These are phyloP conservation scores for Camponotus fellah DNA, from an alignment of 2,888 invertebrate genomes.

Conservation along the genomic window DNA sequence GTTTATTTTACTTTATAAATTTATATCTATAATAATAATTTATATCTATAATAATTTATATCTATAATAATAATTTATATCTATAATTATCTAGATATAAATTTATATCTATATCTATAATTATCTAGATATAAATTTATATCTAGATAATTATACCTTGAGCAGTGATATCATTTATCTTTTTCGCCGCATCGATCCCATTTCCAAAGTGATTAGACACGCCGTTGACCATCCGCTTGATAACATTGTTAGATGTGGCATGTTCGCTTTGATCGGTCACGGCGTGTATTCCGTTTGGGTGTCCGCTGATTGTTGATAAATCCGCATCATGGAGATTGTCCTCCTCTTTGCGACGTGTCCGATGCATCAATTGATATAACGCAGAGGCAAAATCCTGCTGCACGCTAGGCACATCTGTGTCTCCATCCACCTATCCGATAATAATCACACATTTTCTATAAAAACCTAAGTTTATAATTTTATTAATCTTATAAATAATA, in stretches of 20 bases:
- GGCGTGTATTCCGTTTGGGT: slow-evolving; percentile 80
- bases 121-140: neutral
- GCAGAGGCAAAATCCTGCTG: slow-evolving; percentile 92
- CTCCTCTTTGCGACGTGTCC: slow-evolving; percentile 80
- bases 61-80: too few species aligned
- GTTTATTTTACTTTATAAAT: neutral
- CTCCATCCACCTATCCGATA: slow-evolving; percentile 92
- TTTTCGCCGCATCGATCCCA: slow-evolving; percentile 69
- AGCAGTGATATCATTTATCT: slow-evolving; percentile 61
- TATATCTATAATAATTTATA: too few species aligned
- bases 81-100: too few species aligned
- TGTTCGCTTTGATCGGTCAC: slow-evolving; percentile 66
- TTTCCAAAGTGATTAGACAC: slow-evolving; percentile 78
- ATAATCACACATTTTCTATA: neutral
- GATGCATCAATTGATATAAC: slow-evolving; percentile 90
- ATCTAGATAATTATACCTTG: slow-evolving; percentile 57
- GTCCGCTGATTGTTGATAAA: slow-evolving; percentile 58
- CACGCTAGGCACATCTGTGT: slow-evolving; percentile 93
- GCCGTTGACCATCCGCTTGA: slow-evolving; percentile 85
- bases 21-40: too few species aligned
- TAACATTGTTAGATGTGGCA: slow-evolving; percentile 82
- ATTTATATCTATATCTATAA: too few species aligned
- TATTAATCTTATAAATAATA: neutral
- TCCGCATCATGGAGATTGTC: slow-evolving; percentile 62
- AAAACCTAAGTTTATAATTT: neutral